Base-by-base conservation (phyloP, 2,888 invertebrate genomes). In the Halictus quadricinctus region DNA sequence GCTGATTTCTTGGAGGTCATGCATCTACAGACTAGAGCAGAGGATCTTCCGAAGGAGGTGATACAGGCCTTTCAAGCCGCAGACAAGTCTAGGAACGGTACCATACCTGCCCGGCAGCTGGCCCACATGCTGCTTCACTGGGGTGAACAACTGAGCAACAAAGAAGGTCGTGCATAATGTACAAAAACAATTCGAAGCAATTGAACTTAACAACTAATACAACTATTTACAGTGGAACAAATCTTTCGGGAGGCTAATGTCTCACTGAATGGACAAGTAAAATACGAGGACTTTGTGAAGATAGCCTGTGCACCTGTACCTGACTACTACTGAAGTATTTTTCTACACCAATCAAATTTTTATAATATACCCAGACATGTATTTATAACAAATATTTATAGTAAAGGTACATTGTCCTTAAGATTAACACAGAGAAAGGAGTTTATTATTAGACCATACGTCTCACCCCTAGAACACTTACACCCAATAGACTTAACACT, bases 1-100 rank as follows among this genome's bases (percentile, higher is more conserved):
- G 98, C 99, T 0, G 98, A 99, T 92, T 99, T 99, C 93, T 95
- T 99, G 73, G 98, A 99, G 93, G 98, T 99, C 1, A 98, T 99
- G 98, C 98, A 99, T 93, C 96, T 97, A 80, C 99, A 99, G 94
- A 98, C 97, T 48, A 95, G 95, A 93, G 97, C 97, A 10, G 98
- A 98, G 93, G 97, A 98, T 92, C 95, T 98, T 21, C 97, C 98
- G 0, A 96, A 96, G 91, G 98, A 98, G 95, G 97, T 98, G 1
- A 97, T 98, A 76, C 97, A 97, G 76, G 99, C 99, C 0, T 99
- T 99, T 94, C 96, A 96, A 93, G 98, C 99, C 0, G 98, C 97
- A 15, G 99, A 98, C 94, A 95, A 96, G 0, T 95, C 96, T 15
- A 97, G 96, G 88, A 96, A 95, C 80, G 98, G 97, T 0, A 96